Evolutionary conservation across 2,888 invertebrate species (phyloP), one percentile per base, ranked within the genome.

Genomic region (Raillietiella orientalis): DNA sequence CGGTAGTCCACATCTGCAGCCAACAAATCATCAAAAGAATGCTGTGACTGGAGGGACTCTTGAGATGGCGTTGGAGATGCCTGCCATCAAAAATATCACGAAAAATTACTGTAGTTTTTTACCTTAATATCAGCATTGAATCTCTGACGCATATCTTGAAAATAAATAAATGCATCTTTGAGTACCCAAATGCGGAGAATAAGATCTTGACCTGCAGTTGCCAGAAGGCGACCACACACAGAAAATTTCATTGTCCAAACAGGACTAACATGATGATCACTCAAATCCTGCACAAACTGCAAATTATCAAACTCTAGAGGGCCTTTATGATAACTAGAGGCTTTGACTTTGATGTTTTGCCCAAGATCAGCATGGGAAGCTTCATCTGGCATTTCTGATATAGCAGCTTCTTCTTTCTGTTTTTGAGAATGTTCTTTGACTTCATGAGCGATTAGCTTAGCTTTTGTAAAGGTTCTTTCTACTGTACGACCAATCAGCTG

Each of bases 181-280:
- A 87, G 55, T 27, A 90, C 79, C 93, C 93, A 96, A 33, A 96
- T 70, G 23, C 90, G 56, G 30, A 96, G 53, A 33, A 84, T 63
- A 36, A 70, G 64, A 52, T 96, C 93, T 53, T 93, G 87, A 0
- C 93, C 93, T 28, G 90, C 93, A 1, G 90, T 90, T 14, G 93
- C 93, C 38, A 96, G 50, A 32, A 96, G 54, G 9, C 84, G 58
- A 0, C 90, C 90, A 51, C 90, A 93, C 29, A 69, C 70, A 28
- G 84, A 87, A 48, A 90, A 93, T 50, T 84, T 84, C 71, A 93
- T 84, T 41, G 84, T 84, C 93, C 93, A 96, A 36, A 96, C 77
- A 2, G 93, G 82, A 23, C 84, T 82, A 8, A 63, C 60, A 45
- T 87, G 82, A 29, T 66, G 72, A 2, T 65, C 64, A 30, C 62